Evolutionary conservation across 2,113 vertebrate species (phyloP), one percentile per base, ranked within the genome.

Genomic region (Podarcis raffonei): DNA sequence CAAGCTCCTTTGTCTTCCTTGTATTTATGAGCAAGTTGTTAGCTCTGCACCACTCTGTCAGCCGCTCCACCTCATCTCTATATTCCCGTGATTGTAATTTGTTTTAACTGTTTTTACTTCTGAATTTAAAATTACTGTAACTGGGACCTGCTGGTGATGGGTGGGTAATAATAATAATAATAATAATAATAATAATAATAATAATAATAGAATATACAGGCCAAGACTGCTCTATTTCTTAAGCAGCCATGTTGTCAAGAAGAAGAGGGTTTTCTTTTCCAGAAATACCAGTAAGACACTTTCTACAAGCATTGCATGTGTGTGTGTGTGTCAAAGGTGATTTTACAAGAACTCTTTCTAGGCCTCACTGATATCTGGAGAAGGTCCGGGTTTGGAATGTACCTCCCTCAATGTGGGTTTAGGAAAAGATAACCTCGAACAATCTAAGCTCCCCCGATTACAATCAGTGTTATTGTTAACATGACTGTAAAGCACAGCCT

Each of bases 381-480:
- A 86, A 68, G 0, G 5, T 32, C 9, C 20, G 75, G 30, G 1
- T 90, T 48, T 37, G 42, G 20, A 89, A 86, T 89, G 53, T 68
- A 91, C 84, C 85, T 66, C 59, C 84, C 82, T 91, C 88, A 59
- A 6, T 37, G 68, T 78, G 22, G 39, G 88, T 71, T 83, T 89
- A 87, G 8, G 23, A 86, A 42, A 85, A 89, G 86, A 71, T 42
- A 86, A 72, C 39, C 81, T 75, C 23, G 25, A 89, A 89, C 86
- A 27, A 62, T 80, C 32, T 53, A 87, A 81, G 57, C 8, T 84
- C 89, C 87, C 30, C 32, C 16, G 68, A 0, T 15, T 18, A 39
- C 59, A 11, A 86, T 90, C 89, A 85, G 86, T 90, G 13, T 78
- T n/a, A n/a, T 57, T 83, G 59, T 57, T 32, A 71, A 81, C 16